Base-by-base conservation (phyloP, 2,888 invertebrate species). In the Drosophila tripunctata region DNA sequence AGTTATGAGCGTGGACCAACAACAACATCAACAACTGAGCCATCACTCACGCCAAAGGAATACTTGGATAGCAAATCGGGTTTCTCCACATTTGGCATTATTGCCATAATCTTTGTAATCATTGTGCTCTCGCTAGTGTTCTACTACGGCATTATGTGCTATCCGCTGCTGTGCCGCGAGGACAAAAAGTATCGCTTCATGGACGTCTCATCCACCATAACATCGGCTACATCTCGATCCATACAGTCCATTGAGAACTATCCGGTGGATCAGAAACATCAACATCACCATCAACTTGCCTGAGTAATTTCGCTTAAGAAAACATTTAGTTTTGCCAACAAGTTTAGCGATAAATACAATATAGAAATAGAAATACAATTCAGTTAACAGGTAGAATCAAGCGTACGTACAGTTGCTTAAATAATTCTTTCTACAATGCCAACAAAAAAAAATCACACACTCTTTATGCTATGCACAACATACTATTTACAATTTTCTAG, bases 131-230 rank as follows among this genome's bases (percentile, higher is more conserved):
- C 88, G 14, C 72, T 91, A 27, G 93, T 93, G 0, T 92, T 93
- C 35, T 95, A 95, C 81, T 95, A 94, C 78, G 93, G 93, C 66
- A 92, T 94, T 24, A 92, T 94, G 75, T 94, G 94, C 78, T 95
- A 94, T 88, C 94, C 95, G 22, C 92, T 93, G 44, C 86, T 95
- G 43, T 94, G 94, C 55, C 85, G 88, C 43, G 84, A 89, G 21
- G 91, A 91, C 48, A 89, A 90, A 38, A 91, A 90, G 54, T 91
- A 91, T 66, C 88, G 89, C 30, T 90, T 91, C 47, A 90, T 91
- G 91, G 91, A 91, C 66, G 90, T 88, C 1, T 90, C 91, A 0
- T 91, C 91, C 4, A 91, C 91, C 3, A 90, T 90, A 1, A 90
- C 91, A 8, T 89, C 88, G 14, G 88, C 91, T 30, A 91, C 91